Evolutionary conservation across 2,888 invertebrate species (phyloP).

Genomic region (Meteorus colon): DNA sequence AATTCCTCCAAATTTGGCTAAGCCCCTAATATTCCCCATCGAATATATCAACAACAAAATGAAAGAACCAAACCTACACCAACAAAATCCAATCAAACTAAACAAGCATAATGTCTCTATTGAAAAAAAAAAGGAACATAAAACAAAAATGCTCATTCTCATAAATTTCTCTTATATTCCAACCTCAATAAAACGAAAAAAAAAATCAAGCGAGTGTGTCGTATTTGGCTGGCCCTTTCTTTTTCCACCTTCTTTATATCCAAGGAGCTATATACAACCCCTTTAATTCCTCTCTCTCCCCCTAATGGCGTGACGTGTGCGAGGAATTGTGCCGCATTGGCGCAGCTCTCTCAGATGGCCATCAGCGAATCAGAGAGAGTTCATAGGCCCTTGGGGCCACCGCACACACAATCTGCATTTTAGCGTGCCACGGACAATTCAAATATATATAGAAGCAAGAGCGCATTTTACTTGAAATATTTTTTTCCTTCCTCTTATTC

Average conservation of each 20-base stretch:
- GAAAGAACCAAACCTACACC: too few relatives aligned
- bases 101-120: too few relatives aligned
- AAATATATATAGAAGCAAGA: slow-evolving; percentile 14
- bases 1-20: too few relatives aligned
- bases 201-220: not conserved
- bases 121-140: too few relatives aligned
- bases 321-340: slow-evolving; percentile 40
- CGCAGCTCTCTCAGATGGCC: slow-evolving; percentile 31
- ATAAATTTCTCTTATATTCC: too few relatives aligned
- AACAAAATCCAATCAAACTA: too few relatives aligned
- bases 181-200: not conserved
- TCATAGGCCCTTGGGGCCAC: slow-evolving; percentile 35
- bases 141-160: too few relatives aligned
- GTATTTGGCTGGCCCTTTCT: not conserved
- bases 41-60: too few relatives aligned
- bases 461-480: slow-evolving; percentile 9
- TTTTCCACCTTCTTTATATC: not conserved
- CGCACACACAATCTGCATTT: slow-evolving; percentile 36
- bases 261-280: not conserved
- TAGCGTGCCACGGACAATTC: slow-evolving; percentile 33
- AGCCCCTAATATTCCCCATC: too few relatives aligned
- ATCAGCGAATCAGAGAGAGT: slow-evolving; percentile 32
- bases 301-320: slow-evolving; percentile 33
- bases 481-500: not conserved
- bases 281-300: not conserved